Conservation (phyloP, 2,888 invertebrate species). For the Platycnemis pennipes region DNA sequence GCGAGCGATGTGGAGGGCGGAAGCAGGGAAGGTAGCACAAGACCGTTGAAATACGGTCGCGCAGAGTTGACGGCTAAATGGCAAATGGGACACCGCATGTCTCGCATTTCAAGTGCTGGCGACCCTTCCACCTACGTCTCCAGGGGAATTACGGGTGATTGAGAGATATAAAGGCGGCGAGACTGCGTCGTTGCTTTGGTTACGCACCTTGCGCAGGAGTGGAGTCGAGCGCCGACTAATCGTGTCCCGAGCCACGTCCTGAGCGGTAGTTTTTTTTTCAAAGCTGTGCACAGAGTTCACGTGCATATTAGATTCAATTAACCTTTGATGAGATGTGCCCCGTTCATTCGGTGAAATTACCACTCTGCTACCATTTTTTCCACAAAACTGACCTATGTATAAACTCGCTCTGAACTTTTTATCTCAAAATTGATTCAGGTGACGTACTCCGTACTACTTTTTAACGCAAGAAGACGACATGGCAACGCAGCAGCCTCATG, state of each 20-base stretch:
- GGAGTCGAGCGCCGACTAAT: background rate
- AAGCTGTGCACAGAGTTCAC: background rate
- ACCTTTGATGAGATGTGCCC: background rate
- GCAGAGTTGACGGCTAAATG: background rate
- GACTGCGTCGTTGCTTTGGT: constrained; percentile 4
- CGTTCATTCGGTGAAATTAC: background rate
- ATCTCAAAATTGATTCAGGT: too few relatives aligned
- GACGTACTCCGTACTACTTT: too few relatives aligned
- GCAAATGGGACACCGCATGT: background rate
- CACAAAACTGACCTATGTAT: too few relatives aligned
- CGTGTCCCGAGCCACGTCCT: background rate
- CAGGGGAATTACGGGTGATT: constrained; percentile 17
- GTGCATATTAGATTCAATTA: background rate
- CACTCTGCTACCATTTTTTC: background rate
- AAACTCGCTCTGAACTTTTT: too few relatives aligned
- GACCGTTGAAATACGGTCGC: background rate
- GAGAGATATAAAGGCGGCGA: constrained; percentile 2
- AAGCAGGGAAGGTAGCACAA: background rate
- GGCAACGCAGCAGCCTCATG: too few relatives aligned
- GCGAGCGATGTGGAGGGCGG: background rate
- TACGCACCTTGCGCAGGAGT: background rate
- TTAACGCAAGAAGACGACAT: too few relatives aligned
- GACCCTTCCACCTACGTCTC: background rate
- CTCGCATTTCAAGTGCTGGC: background rate
- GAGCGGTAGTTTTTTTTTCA: background rate